phyloP scores from a whole-genome alignment of 2,113 vertebrate genomes.

The Odontophorus gujanensis region DNA sequence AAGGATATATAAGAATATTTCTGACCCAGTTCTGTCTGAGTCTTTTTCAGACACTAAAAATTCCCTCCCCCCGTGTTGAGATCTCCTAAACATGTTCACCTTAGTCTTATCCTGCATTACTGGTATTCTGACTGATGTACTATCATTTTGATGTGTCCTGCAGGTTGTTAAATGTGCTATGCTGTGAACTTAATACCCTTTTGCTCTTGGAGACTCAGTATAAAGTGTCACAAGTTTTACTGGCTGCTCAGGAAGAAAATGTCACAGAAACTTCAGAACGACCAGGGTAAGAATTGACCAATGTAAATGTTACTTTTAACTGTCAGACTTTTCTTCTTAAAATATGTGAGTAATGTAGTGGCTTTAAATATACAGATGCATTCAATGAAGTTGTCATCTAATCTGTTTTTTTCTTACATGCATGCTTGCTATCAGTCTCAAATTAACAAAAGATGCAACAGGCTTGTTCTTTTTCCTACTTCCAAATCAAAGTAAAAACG shows the following conservation, averaged over 20 bases:
- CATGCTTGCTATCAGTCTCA: neutral
- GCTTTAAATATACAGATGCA: neutral
- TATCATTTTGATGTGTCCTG: constrained; percentile 1
- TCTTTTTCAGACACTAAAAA: neutral
- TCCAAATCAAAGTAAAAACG: neutral
- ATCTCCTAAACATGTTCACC: neutral
- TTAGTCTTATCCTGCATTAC: neutral
- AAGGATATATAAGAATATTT: neutral
- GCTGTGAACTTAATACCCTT: constrained; percentile 90
- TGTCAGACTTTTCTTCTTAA: neutral
- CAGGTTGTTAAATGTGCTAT: constrained; percentile 89
- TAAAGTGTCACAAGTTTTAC: constrained; percentile 85
- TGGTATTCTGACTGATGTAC: neutral
- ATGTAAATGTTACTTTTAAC: neutral
- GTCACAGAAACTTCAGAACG: constrained; percentile 67
- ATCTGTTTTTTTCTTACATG: neutral
- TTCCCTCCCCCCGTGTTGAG: neutral
- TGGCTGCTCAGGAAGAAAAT: constrained; percentile 88
- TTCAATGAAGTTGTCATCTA: neutral
- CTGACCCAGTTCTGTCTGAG: neutral
- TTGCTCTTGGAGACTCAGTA: constrained; percentile 92
- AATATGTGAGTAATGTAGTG: neutral
- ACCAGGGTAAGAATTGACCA: constrained; percentile 74
- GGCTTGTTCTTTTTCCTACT: neutral
- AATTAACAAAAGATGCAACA: neutral